Evolutionary conservation across 2,888 invertebrate species (phyloP), one percentile per base, ranked within the genome.

Genomic region (Noctua comes): DNA sequence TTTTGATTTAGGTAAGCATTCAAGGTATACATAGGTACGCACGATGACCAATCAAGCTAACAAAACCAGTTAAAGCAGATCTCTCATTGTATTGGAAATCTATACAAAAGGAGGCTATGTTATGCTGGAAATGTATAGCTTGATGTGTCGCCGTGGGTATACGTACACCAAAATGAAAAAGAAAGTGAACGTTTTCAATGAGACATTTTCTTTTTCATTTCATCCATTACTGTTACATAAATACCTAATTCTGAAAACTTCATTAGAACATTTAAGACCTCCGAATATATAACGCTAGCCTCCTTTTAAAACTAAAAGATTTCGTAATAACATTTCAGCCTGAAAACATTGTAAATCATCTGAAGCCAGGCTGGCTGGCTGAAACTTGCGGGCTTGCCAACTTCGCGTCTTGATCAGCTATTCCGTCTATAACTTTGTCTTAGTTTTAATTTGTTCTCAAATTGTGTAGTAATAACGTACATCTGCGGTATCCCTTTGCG

Each of bases 381-480:
- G 62, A 73, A 64, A 70, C 76, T 74, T 65, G 73, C 48, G n/a
- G n/a, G 64, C 62, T 83, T 24, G 73, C 66, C 76, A 70, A 57
- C 40, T 73, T 76, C 46, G 6, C 57, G 43, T 43, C 77, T 65
- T 80, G 80, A 80, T 86, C 81, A 81, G 76, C 76, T 80, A 86
- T 83, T 82, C 70, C 72, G 43, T 77, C 78, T 68, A 85, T 79
- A 82, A 78, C 82, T 85, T 88, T 74, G 70, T 74, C 76, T 82
- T 75, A 79, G 84, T 84, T 86, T 77, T 74, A 80, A 87, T 78
- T 87, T 79, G 77, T 77, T 86, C 85, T 68, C 68, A 81, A 86
- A 88, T 76, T 75, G 71, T 82, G 40, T 71, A 80, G 82, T 68
- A 80, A 88, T 88, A 85, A 84, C 73, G 71, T 84, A 87, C 88